A percentile compares a stretch with the other conserved stretches of the same genome.
Conservation (phyloP, 2,888 invertebrate species). For the Troides aeacus region DNA sequence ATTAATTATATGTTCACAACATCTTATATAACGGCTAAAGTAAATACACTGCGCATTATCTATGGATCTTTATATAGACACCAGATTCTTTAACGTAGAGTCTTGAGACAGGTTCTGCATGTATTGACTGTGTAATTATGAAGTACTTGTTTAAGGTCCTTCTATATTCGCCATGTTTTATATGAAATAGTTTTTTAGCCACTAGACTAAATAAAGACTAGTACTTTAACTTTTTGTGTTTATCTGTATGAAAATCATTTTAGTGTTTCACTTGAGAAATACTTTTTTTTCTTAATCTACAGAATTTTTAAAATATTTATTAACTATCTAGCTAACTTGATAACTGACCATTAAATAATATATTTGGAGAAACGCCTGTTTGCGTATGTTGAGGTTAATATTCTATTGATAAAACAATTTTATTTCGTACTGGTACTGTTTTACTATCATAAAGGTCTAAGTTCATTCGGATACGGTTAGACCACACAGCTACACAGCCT, state of each 20-base stretch:
- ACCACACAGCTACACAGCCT: constrained; percentile 47
- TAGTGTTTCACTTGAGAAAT: no score
- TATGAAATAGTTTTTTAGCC: not conserved
- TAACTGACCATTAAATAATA: not conserved
- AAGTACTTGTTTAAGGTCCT: constrained; percentile 6
- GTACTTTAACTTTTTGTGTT: no score
- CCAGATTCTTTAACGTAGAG: constrained; percentile 23
- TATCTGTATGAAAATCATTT: no score
- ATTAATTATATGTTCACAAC: constrained; percentile 5
- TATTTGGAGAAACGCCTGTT: constrained; percentile 2
- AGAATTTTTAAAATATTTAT: no score
- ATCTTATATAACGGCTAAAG: constrained; percentile 22
- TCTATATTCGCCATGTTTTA: constrained; percentile 13
- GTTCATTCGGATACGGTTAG: constrained; percentile 52
- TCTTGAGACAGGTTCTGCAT: constrained; percentile 25
- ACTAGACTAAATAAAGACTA: not conserved
- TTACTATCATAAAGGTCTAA: constrained; percentile 64
- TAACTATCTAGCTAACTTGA: no score
- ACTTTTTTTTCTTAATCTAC: no score
- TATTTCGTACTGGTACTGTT: constrained; percentile 55
- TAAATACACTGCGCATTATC: constrained; percentile 17
- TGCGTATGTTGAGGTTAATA: constrained; percentile 11
- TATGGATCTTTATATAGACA: constrained; percentile 5
- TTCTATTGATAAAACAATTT: constrained; percentile 50
- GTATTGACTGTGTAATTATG: constrained; percentile 20